Evolutionary conservation across 2,888 invertebrate genomes (phyloP), one percentile per base, ranked within the genome.

Genomic region (Pharmacophagus antenor): DNA sequence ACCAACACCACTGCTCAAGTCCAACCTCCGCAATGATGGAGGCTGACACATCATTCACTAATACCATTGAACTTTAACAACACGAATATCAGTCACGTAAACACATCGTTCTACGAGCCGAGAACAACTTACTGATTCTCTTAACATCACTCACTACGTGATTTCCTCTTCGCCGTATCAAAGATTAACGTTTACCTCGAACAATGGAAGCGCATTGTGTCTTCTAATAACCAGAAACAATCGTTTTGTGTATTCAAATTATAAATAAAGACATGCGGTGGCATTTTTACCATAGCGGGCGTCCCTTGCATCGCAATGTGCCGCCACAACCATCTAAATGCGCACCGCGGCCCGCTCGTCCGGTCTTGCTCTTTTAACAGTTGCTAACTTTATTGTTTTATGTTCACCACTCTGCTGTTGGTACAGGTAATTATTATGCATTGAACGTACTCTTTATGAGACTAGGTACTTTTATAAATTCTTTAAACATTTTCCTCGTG

Each of bases 271-370:
- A 62, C 61, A 60, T 65, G 82, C 82, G 82, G 85, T 83, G 88
- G 88, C 79, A 88, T 88, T 88, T 84, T 86, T 87, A 84, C 88
- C 88, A 83, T 84, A 85, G 79, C 71, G 70, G 84, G 80, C 66
- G 71, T 70, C 78, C 85, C 86, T 84, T 77, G 88, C 80, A 88
- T 88, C 81, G 85, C 85, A 82, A 88, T 84, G 85, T 84, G 80
- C 82, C 51, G 52, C 64, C 65, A n/a, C n/a, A 68, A 72, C 72
- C 76, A 79, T 88, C 88, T 86, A 84, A 84, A 87, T 88, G 88
- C 89, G 85, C 75, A 71, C 69, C 69, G 79, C 76, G 75, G 70
- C 71, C 72, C 69, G 67, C 73, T 85, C 88, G 87, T 89, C 89
- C 89, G 89, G 88, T 82, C 79, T 82, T 86, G 85, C 85, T 86